These are phyloP conservation scores for Mirza zaza DNA, from an alignment of 2,113 vertebrate genomes.

Conservation along the genomic window DNA sequence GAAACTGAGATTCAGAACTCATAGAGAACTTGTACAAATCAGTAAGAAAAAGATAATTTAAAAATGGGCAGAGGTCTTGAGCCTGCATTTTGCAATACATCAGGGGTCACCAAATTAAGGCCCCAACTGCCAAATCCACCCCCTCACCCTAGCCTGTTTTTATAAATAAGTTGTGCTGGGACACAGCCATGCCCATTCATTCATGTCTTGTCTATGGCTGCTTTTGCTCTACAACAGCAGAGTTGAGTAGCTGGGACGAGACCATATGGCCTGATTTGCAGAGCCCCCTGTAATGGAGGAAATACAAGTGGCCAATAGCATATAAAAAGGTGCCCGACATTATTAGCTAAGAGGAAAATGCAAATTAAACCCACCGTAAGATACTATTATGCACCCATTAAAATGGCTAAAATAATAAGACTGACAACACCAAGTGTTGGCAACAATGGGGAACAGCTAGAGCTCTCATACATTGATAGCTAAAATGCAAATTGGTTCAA, in stretches of 20 bases:
- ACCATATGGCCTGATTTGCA: background rate
- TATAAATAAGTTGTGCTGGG: background rate
- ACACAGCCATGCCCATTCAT: background rate
- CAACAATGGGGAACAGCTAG: background rate
- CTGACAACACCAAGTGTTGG: background rate
- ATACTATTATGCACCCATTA: too few species aligned
- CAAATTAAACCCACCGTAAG: background rate
- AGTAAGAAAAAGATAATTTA: background rate
- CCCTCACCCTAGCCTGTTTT: background rate
- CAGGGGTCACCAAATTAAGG: background rate
- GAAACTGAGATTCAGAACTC: background rate
- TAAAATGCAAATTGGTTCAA: background rate
- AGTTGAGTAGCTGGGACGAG: background rate
- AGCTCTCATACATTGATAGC: background rate
- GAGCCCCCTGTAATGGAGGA: background rate
- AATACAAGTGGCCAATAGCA: too few species aligned
- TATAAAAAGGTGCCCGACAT: background rate
- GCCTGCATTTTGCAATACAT: background rate
- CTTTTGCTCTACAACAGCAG: background rate
- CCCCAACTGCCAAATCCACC: background rate
- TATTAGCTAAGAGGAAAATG: background rate
- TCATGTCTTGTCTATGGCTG: background rate
- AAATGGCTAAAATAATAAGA: background rate
- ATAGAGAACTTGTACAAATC: background rate
- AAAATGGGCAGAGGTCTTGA: background rate